Base-by-base conservation (phyloP, 1,140 invertebrate genomes). In the Myzus persicae region DNA sequence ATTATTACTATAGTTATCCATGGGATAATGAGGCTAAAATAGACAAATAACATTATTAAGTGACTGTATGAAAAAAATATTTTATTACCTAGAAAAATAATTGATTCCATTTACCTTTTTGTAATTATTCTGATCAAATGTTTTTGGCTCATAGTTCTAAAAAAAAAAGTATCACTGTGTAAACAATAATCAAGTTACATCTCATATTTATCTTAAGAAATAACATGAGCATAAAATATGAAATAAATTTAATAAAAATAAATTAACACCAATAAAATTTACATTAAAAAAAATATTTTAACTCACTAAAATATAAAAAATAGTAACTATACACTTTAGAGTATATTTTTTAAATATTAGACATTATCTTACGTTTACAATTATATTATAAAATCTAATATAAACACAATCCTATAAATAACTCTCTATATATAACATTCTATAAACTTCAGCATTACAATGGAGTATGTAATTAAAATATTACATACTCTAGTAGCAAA, bases 61-160 rank as follows among this genome's bases (percentile, higher is more conserved):
- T 48, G 46, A n/a, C 48, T 36, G 6, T 24, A 88, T 38, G 31
- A 46, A 2, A 48, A 46, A 51, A 11, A 51, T 22, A 88, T 48
- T 48, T 46, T 2, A 48, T 9, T 9, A 48, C 22, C 4, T 38
- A 38, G 26, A 14, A 89, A 89, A 89, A 38, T 40, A 89, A 54
- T 40, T 40, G 31, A 90, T 31, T 38, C 1, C 20, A 26, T 18
- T 92, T 92, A 92, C 90, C n/a, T 82, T 91, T 42, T 67, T 91
- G 3, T 54, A 92, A 48, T 38, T 92, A 38, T 24, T 51, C 11
- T 82, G 42, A 81, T 92, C 67, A 26, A 38, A 26, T 36, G 20
- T 8, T 92, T 48, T 76, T 82, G 67, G 8, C 14, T 82, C 67
- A 82, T 82, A 22, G 7, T 0, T 82, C 90, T 92, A 82, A 46